These are phyloP conservation scores for Heliconius sara DNA, from an alignment of 2,888 invertebrate species.

Conservation along the genomic window DNA sequence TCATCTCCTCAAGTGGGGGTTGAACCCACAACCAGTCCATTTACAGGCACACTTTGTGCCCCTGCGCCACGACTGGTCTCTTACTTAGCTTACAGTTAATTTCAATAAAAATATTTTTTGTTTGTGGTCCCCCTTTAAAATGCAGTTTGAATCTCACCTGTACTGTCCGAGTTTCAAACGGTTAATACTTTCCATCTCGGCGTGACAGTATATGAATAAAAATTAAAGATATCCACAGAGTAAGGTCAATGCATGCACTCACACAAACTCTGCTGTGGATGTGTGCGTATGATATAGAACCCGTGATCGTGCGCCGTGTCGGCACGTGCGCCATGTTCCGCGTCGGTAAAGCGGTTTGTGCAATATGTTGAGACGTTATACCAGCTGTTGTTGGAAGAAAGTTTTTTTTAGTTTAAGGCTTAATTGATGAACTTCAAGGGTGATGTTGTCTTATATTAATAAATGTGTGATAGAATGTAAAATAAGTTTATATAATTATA, in stretches of 20 bases:
- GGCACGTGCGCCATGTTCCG: slow-evolving; percentile 64
- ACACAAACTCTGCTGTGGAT: slow-evolving; percentile 6
- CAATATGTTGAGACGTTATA: slow-evolving; percentile 45
- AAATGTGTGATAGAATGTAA: too few relatives aligned
- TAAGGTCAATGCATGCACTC: neutral
- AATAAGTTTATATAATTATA: too few relatives aligned
- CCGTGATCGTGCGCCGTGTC: slow-evolving; percentile 62
- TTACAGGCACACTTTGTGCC: too few relatives aligned
- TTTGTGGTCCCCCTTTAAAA: neutral
- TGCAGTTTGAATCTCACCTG: neutral
- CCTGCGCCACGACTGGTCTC: too few relatives aligned
- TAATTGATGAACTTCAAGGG: neutral
- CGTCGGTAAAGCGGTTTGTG: slow-evolving; percentile 58
- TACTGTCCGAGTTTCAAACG: too few relatives aligned
- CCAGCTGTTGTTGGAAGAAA: slow-evolving; percentile 29
- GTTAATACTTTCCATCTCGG: neutral
- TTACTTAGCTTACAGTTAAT: too few relatives aligned
- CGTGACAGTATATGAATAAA: neutral
- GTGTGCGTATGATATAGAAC: slow-evolving; percentile 48
- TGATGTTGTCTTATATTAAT: neutral
- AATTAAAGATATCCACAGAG: neutral
- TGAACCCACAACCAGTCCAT: too few relatives aligned
- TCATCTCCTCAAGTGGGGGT: too few relatives aligned
- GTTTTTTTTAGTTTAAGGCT: neutral
- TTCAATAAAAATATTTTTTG: too few relatives aligned